These are phyloP conservation scores for Aleiodes sp. DNA, from an alignment of 1,140 invertebrate species.

Conservation along the genomic window DNA sequence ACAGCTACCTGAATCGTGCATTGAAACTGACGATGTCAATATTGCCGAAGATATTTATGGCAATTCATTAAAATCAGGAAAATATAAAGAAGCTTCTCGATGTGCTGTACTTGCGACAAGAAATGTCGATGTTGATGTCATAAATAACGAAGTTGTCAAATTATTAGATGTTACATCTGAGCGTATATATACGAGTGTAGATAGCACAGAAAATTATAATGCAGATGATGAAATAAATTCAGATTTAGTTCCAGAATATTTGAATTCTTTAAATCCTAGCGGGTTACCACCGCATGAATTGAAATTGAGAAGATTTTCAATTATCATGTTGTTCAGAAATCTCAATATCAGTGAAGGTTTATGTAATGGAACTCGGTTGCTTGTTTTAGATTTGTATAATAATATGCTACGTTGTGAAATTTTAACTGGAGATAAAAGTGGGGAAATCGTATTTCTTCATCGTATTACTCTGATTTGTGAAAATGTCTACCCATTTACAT, in stretches of 20 bases:
- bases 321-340: neutral
- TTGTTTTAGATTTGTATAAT: conserved; percentile 30
- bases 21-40: neutral
- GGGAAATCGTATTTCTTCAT: conserved; percentile 25
- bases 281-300: conserved; percentile 26
- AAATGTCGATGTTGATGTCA: conserved; percentile 38
- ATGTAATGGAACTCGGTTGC: conserved; percentile 34
- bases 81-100: neutral
- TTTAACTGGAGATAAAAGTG: conserved; percentile 35
- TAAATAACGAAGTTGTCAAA: conserved; percentile 39
- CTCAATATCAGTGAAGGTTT: neutral
- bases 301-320: neutral
- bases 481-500: neutral
- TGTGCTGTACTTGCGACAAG: conserved; percentile 33
- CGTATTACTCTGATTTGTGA: neutral
- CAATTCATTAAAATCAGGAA: neutral
- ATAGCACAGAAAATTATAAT: neutral
- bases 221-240: conserved; percentile 15
- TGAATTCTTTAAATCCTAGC: neutral
- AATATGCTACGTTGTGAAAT: conserved; percentile 40
- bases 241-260: neutral
- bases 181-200: conserved; percentile 13
- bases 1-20: conserved; percentile 7
- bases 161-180: conserved; percentile 21
- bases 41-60: conserved; percentile 9